Base-by-base conservation (phyloP, 2,113 vertebrate genomes). In the Amazona guildingii region DNA sequence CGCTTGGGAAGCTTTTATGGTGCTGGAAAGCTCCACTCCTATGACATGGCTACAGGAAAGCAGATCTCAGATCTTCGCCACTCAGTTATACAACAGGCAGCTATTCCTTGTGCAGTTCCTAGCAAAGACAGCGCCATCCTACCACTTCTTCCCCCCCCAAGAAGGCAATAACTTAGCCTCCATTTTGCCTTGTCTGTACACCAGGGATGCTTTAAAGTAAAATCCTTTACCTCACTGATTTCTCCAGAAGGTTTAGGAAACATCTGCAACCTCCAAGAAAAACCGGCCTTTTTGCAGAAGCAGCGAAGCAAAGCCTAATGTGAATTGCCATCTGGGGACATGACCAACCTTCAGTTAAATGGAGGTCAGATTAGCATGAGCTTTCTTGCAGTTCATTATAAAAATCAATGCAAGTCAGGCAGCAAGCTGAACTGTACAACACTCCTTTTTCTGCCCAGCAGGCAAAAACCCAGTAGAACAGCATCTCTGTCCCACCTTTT, bases 341-440 rank as follows among this genome's bases (percentile, higher is more conserved):
- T 16, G 67, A 83, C 84, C 88, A 87, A 90, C 70, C 88, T 94
- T 76, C 75, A 92, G 68, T 95, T 88, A 96, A 90, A 67, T 13
- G 29, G 77, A 97, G 62, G 94, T 77, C 85, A 95, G 94, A 97
- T 67, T 54, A 94, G 57, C 61, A 74, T 69, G 63, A 83, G 72
- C 74, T 86, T 88, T 91, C 68, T 51, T 90, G 51, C 83, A 80
- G 84, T 84, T 94, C 79, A 75, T 92, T 96, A 88, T 49, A 92
- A 93, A 95, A 88, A 97, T 82, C 93, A 97, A 88, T 68, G n/a
- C 86, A 95, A 70, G 48, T 74, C 48, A 88, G 70, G 72, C 44
- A 84, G 55, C 49, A 51, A 63, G 81, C 74, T 88, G 84, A 95
- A 92, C 49, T 41, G 78, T 33, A 94, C 55, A 85, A 68, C 20